These are phyloP conservation scores for Acleris literana DNA, from an alignment of 2,888 invertebrate species.

Conservation along the genomic window DNA sequence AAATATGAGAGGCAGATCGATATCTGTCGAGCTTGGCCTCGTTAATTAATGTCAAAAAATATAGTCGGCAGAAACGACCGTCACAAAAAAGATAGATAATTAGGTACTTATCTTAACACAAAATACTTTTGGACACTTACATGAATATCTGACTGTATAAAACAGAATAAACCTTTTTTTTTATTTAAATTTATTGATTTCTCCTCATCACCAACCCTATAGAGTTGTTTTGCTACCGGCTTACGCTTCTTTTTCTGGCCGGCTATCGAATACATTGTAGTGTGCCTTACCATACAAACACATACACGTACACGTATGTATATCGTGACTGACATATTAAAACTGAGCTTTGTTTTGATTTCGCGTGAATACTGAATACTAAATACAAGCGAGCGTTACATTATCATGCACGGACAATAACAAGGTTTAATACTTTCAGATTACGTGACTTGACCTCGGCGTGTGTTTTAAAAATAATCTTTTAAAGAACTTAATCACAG, in stretches of 20 bases:
- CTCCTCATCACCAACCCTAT: slow-evolving; percentile 47
- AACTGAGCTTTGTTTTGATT: slow-evolving; percentile 26
- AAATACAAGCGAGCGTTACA: not conserved
- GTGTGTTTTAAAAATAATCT: not conserved
- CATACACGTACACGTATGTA: slow-evolving; percentile 11
- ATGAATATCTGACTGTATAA: no score
- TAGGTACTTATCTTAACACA: no score
- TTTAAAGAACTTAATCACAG: no score
- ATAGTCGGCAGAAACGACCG: no score
- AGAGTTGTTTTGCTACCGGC: slow-evolving; percentile 58
- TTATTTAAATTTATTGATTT: slow-evolving; percentile 13
- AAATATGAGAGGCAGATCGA: no score
- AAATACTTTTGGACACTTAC: no score
- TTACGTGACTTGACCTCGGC: not conserved
- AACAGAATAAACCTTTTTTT: no score
- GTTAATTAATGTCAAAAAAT: no score
- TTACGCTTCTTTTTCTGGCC: slow-evolving; percentile 63
- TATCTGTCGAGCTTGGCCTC: no score
- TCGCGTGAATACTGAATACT: not conserved
- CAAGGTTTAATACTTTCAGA: slow-evolving; percentile 1
- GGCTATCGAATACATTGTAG: slow-evolving; percentile 43
- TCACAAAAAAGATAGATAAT: no score
- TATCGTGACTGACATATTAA: slow-evolving; percentile 31
- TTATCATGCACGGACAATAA: no score
- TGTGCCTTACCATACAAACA: slow-evolving; percentile 27